Evolutionary conservation across 2,113 vertebrate genomes (phyloP).

Genomic region (Urocolius indicus): DNA sequence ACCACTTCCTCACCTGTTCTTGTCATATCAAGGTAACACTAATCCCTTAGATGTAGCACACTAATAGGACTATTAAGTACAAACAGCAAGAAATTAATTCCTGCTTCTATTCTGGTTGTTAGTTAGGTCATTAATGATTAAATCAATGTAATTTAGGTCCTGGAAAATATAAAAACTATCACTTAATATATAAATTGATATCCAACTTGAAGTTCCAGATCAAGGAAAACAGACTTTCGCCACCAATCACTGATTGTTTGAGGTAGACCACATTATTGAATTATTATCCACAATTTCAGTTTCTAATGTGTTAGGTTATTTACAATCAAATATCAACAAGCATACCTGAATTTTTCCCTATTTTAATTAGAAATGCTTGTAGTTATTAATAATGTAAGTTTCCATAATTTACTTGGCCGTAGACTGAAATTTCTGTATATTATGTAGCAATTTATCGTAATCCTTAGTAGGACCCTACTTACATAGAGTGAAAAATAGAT

Average conservation of each 20-base stretch:
- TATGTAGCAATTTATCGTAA: slow-evolving; percentile 63
- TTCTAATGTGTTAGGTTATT: slow-evolving; percentile 51
- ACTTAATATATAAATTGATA: slow-evolving; percentile 41
- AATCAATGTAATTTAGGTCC: slow-evolving; percentile 8
- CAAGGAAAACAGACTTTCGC: slow-evolving; percentile 45
- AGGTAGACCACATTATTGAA: slow-evolving; percentile 77
- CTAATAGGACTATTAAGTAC: background rate
- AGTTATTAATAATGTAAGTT: slow-evolving; percentile 61
- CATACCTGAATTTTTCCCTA: slow-evolving; percentile 59
- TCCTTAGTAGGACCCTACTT: slow-evolving; percentile 65
- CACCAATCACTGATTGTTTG: slow-evolving; percentile 62
- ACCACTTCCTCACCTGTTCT: background rate
- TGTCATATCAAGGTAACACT: background rate
- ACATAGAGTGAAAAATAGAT: slow-evolving; percentile 67
- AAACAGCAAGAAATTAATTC: background rate
- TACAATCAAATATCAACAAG: slow-evolving; percentile 55
- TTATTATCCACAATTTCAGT: slow-evolving; percentile 51
- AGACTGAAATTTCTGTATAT: slow-evolving; percentile 33
- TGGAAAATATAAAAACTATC: slow-evolving; percentile 25
- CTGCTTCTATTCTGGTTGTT: background rate
- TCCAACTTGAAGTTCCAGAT: slow-evolving; percentile 52
- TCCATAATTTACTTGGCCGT: slow-evolving; percentile 65
- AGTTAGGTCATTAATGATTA: background rate
- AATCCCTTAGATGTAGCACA: background rate
- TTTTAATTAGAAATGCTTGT: slow-evolving; percentile 65